Conservation (phyloP, 37 sponge, comb jelly and placozoan genomes). For the Spongilla lacustris region DNA sequence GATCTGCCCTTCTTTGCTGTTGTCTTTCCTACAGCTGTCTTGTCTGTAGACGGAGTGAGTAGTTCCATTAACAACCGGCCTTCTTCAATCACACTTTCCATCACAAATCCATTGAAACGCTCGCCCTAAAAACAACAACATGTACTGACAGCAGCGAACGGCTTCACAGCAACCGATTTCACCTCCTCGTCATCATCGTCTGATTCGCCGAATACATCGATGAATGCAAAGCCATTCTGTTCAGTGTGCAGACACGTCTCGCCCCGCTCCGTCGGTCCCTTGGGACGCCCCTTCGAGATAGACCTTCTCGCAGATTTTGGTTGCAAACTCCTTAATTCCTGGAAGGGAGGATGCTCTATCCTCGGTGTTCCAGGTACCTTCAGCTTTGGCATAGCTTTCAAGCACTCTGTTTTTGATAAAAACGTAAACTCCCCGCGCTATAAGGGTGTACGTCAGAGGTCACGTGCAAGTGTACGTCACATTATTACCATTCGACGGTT, state of each 20-base stretch:
- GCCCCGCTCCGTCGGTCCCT: neutral
- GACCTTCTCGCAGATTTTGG: neutral
- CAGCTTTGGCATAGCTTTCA: slow-evolving; percentile 13
- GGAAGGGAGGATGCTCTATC: slow-evolving; percentile 1
- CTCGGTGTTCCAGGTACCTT: slow-evolving; percentile 9
- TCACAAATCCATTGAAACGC: slow-evolving; percentile 5
- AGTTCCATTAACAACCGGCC: neutral
- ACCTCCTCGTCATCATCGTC: slow-evolving; percentile 7
- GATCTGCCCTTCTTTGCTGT: neutral
- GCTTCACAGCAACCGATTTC: neutral
- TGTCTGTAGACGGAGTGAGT: neutral
- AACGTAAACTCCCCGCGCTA: neutral
- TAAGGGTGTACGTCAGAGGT: neutral
- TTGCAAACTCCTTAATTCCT: neutral
- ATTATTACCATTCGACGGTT: too few species aligned
- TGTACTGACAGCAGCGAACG: neutral
- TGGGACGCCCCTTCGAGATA: neutral
- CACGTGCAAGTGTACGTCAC: too few species aligned
- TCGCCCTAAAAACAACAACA: neutral
- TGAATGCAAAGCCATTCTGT: neutral
- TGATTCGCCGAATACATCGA: slow-evolving; percentile 4
- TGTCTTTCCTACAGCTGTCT: neutral
- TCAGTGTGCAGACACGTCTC: neutral
- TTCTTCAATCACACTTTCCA: neutral
- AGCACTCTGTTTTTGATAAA: neutral